These are phyloP conservation scores for Adineta ricciae DNA, from an alignment of 2,888 invertebrate genomes.

Conservation along the genomic window DNA sequence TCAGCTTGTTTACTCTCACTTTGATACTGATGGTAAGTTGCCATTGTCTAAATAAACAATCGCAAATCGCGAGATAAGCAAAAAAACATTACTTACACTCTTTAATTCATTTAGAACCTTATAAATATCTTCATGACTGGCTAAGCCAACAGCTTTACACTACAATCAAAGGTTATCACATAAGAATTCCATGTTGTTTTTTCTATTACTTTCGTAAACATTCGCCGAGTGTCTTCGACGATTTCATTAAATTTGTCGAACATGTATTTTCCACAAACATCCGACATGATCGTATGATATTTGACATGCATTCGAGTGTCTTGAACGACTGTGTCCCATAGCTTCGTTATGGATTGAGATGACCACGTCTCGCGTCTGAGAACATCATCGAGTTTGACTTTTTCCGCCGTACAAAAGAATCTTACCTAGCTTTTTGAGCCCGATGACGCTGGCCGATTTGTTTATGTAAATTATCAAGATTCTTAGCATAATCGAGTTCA, in stretches of 20 bases:
- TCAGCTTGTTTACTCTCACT: constrained; percentile 77
- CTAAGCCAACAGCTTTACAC: constrained; percentile 73
- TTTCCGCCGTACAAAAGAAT: too few relatives aligned
- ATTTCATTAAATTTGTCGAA: constrained; percentile 72
- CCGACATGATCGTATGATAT: constrained; percentile 77
- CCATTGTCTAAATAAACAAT: constrained; percentile 58
- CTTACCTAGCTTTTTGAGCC: constrained; percentile 75
- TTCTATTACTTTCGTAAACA: constrained; percentile 63
- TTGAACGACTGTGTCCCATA: constrained; percentile 79
- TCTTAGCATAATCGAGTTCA: constrained; percentile 82
- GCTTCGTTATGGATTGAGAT: constrained; percentile 73
- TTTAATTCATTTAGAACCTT: constrained; percentile 80
- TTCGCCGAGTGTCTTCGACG: constrained; percentile 71
- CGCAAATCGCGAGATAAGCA: not conserved
- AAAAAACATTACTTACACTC: constrained; percentile 38
- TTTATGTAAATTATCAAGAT: constrained; percentile 81
- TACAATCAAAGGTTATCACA: constrained; percentile 34
- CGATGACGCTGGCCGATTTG: constrained; percentile 68
- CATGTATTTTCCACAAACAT: constrained; percentile 77
- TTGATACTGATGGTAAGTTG: constrained; percentile 81
- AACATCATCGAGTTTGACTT: too few relatives aligned
- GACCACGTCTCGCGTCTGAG: constrained; percentile 78
- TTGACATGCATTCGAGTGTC: constrained; percentile 75
- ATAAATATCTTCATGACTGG: constrained; percentile 83
- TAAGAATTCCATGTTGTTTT: constrained; percentile 30